Evolutionary conservation across 2,888 invertebrate genomes (phyloP).

Genomic region (Phrixothrix hirtus): DNA sequence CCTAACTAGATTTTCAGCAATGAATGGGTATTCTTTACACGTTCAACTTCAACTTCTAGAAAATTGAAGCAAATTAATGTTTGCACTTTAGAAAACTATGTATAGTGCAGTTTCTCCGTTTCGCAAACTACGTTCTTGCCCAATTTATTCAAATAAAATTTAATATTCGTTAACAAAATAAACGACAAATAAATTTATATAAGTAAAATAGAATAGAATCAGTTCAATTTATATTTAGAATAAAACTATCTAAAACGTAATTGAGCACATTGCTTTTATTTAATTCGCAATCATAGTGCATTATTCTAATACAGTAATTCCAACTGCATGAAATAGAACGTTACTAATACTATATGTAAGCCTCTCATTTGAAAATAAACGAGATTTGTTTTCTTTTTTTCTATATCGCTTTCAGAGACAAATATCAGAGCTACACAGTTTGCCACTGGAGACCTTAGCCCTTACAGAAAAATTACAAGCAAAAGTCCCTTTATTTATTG

Average conservation of each 20-base stretch:
- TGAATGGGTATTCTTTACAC: slow-evolving; percentile 46
- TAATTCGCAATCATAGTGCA: neutral
- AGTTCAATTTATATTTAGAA: no score
- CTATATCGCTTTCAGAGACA: neutral
- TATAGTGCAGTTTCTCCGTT: no score
- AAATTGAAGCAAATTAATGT: slow-evolving; percentile 49
- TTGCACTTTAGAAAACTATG: no score
- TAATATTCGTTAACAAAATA: no score
- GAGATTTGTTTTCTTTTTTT: neutral
- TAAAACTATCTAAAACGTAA: no score
- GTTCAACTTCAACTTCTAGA: slow-evolving; percentile 47
- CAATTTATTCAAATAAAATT: no score
- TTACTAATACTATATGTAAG: neutral
- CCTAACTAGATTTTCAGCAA: slow-evolving; percentile 46
- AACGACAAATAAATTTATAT: no score
- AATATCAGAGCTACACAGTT: neutral
- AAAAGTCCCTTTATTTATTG: neutral
- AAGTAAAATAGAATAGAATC: no score
- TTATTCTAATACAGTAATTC: neutral
- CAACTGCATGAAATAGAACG: neutral
- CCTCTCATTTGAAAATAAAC: neutral
- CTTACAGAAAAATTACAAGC: neutral
- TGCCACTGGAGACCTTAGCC: neutral
- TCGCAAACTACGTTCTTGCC: no score
- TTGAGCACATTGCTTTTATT: neutral